phyloP scores from a whole-genome alignment of 2,797 vertebrate species.

The Saxicola maurus region DNA sequence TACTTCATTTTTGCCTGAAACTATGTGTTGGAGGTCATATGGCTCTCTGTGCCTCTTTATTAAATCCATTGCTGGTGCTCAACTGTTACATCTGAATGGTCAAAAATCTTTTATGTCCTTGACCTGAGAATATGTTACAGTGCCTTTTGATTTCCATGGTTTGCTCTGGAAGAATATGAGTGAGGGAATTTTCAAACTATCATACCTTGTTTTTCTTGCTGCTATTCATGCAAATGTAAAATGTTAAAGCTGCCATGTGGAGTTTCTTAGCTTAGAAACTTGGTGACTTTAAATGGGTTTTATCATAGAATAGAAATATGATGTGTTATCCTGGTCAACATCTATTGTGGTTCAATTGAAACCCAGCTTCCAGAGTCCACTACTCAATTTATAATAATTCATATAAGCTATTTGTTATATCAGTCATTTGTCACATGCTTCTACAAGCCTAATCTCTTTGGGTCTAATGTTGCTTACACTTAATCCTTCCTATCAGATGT shows the following conservation, averaged over 20 bases:
- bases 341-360: neutral
- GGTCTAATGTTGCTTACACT: neutral
- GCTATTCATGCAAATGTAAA: neutral
- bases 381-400: neutral
- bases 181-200: neutral
- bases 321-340: neutral
- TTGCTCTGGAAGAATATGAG: neutral
- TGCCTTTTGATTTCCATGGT: neutral
- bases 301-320: neutral
- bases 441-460: neutral
- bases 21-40: neutral
- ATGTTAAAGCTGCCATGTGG: neutral
- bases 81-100: neutral
- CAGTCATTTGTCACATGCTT: neutral
- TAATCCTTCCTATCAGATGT: neutral
- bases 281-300: neutral
- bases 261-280: neutral
- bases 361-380: neutral
- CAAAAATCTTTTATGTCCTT: neutral
- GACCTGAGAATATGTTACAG: neutral
- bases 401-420: neutral
- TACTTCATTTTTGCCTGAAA: neutral
- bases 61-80: neutral
- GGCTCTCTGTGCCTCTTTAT: neutral
- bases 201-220: neutral